A percentile compares a stretch with the other conserved stretches of the same genome.
Conservation (phyloP, 1,140 invertebrate genomes). For the honey bee (Apis mellifera) region Amel_HAv3.1 CM009944.2:5437001-5437500, state of each 20-base stretch:
- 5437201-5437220: not conserved
- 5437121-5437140: no score
- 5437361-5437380: conserved; percentile 37
- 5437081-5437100: no score
- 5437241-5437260: conserved; percentile 35
- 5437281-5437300: conserved; percentile 53
- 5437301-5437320: conserved; percentile 13
- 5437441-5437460: conserved; percentile 55
- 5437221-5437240: not conserved
- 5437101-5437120: no score
- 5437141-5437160: not conserved
- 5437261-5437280: conserved; percentile 19
- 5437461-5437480: conserved; percentile 52
- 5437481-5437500: conserved; percentile 36
- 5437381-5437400: conserved; percentile 46
- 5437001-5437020: no score
- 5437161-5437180: not conserved
- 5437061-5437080: no score
- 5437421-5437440: conserved; percentile 45
- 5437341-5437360: conserved; percentile 36
- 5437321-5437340: conserved; percentile 58
- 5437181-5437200: not conserved
- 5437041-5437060: no score
- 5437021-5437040: no score
- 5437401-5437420: conserved; percentile 46